Percentiles rank a stretch among this genome's conserved stretches.
Evolutionary conservation across 1,140 invertebrate genomes (phyloP).

Genomic region (Drosophila orosa): DNA sequence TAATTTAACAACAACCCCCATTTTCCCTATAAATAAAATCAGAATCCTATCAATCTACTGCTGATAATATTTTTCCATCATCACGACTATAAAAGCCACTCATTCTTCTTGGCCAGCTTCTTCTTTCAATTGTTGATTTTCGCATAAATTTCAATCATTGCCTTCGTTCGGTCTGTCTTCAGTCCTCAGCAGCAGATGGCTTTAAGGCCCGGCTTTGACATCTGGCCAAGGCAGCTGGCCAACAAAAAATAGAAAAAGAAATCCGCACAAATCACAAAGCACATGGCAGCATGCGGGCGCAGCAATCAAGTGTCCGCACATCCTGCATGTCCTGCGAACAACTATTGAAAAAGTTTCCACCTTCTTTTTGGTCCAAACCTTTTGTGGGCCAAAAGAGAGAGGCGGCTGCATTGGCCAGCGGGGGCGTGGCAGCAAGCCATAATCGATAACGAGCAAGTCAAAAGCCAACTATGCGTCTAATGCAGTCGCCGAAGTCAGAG

Average conservation of each 20-base stretch:
- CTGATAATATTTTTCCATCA: background rate
- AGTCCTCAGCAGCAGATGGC: conserved; percentile 6
- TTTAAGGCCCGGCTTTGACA: conserved; percentile 3
- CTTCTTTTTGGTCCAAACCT: conserved; percentile 29
- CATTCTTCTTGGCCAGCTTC: background rate
- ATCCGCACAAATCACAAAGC: conserved; percentile 34
- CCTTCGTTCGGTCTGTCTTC: too few species aligned
- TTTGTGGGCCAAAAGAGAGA: background rate
- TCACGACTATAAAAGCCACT: background rate
- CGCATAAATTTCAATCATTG: conserved; percentile 33
- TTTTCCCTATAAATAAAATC: background rate
- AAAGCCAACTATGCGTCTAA: conserved; percentile 41
- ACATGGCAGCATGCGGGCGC: conserved; percentile 40
- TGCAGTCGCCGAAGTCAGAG: conserved; percentile 40
- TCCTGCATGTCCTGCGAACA: conserved; percentile 59
- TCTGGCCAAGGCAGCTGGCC: conserved; percentile 24
- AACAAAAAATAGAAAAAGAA: conserved; percentile 6
- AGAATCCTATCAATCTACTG: background rate
- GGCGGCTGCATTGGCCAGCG: background rate
- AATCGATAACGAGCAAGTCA: conserved; percentile 65
- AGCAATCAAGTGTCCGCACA: conserved; percentile 63
- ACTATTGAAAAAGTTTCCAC: conserved; percentile 66
- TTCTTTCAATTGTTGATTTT: conserved; percentile 6
- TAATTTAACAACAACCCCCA: background rate
- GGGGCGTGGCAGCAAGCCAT: conserved; percentile 55